Evolutionary conservation across 2,113 vertebrate species (phyloP).

Genomic region (Gulo gulo): DNA sequence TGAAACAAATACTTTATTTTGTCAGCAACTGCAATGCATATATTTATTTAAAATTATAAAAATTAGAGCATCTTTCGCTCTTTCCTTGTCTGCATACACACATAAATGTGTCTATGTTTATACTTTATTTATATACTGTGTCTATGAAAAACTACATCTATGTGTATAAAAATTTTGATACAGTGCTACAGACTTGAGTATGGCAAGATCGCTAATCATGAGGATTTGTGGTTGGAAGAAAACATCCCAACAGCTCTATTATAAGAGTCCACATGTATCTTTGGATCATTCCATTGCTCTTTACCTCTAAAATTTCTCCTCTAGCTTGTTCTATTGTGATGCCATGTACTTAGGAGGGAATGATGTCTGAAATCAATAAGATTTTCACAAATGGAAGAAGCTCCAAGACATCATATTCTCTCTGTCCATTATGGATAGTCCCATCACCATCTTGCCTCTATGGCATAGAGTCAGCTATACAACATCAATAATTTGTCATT

Average conservation of each 20-base stretch:
- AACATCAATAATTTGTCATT: background rate
- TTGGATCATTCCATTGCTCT: background rate
- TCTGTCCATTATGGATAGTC: accelerated
- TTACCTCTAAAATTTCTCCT: background rate
- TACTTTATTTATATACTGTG: background rate
- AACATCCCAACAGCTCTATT: background rate
- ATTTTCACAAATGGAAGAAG: background rate
- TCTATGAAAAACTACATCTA: background rate
- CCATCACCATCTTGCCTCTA: no score
- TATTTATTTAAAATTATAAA: background rate
- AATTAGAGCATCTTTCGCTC: background rate
- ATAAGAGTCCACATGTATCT: background rate
- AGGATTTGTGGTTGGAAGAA: background rate
- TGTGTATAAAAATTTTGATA: background rate
- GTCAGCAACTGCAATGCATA: background rate
- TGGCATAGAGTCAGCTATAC: accelerated
- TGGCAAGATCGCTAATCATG: background rate
- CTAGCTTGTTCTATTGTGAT: background rate
- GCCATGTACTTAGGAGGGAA: background rate
- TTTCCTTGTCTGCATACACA: background rate
- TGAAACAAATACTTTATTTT: background rate
- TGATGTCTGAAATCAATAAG: background rate
- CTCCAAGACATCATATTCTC: background rate
- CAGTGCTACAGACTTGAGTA: background rate
- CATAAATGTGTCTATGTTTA: background rate